Evolutionary conservation across 2,113 vertebrate genomes (phyloP).

Genomic region (Brachypteracias leptosomus): DNA sequence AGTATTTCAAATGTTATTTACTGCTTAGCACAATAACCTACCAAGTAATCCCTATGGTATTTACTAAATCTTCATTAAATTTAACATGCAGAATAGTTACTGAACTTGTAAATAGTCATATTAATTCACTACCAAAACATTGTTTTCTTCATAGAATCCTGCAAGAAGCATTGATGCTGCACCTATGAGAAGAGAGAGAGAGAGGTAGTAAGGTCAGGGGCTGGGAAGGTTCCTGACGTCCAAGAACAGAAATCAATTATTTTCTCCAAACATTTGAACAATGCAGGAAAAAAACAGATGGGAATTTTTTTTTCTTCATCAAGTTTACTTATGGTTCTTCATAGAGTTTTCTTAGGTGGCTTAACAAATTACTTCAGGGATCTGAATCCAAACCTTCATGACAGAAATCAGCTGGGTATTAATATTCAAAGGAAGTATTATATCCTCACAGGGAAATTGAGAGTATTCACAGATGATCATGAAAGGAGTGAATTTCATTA

Average conservation of each 20-base stretch:
- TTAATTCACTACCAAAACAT: background rate
- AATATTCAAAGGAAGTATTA: conserved; percentile 37
- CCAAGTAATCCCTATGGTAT: conserved; percentile 6
- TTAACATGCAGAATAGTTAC: background rate
- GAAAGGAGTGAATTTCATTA: conserved; percentile 49
- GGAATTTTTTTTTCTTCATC: background rate
- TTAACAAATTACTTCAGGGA: background rate
- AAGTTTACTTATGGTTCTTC: background rate
- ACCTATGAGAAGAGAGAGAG: background rate
- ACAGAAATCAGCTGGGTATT: background rate
- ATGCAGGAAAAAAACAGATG: background rate
- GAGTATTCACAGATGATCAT: conserved; percentile 40
- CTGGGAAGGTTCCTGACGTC: background rate
- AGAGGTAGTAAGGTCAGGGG: background rate
- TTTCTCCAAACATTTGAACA: background rate
- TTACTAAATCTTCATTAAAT: conserved; percentile 29
- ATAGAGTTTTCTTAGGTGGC: background rate
- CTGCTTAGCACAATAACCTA: background rate
- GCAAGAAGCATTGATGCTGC: background rate
- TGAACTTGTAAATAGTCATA: background rate
- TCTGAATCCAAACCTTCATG: background rate
- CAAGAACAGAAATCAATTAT: background rate
- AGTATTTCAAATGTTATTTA: background rate
- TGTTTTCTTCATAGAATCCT: background rate
- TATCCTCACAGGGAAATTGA: background rate